Evolutionary conservation across 2,888 invertebrate genomes (phyloP).

Genomic region (Spatulosminthurus flaviceps): DNA sequence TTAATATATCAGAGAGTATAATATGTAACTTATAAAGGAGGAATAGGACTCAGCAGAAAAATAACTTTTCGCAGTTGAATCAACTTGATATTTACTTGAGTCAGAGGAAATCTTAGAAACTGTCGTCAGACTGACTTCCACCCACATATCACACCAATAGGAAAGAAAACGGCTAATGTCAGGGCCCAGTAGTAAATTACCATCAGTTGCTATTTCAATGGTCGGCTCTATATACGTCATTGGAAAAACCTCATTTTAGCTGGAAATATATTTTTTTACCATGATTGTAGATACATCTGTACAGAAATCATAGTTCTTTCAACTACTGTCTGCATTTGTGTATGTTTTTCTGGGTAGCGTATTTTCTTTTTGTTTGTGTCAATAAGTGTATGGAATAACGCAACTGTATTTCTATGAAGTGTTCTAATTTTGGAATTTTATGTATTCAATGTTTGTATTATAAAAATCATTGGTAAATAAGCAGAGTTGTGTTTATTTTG

Average conservation of each 20-base stretch:
- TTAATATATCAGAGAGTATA: too few species aligned
- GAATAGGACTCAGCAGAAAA: neutral
- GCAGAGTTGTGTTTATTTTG: too few species aligned
- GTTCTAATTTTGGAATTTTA: too few species aligned
- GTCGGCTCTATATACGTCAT: neutral
- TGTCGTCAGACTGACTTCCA: slow-evolving; percentile 1
- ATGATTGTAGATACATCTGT: too few species aligned
- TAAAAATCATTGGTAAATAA: too few species aligned
- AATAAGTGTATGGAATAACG: too few species aligned
- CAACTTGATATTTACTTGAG: slow-evolving; percentile 10
- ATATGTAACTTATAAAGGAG: neutral
- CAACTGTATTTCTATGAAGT: too few species aligned
- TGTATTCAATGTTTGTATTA: too few species aligned
- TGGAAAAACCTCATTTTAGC: neutral
- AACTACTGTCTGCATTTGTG: too few species aligned
- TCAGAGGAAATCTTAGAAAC: slow-evolving; percentile 18
- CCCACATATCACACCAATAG: neutral
- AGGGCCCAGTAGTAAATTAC: slow-evolving; percentile 6
- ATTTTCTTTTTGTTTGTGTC: too few species aligned
- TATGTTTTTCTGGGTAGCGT: too few species aligned
- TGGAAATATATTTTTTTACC: neutral
- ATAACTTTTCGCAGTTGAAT: slow-evolving; percentile 14
- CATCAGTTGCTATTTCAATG: neutral
- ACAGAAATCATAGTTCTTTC: too few species aligned
- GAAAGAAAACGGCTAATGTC: neutral